Evolutionary conservation across 2,888 invertebrate species (phyloP).

Genomic region (Lymantria dispar): DNA sequence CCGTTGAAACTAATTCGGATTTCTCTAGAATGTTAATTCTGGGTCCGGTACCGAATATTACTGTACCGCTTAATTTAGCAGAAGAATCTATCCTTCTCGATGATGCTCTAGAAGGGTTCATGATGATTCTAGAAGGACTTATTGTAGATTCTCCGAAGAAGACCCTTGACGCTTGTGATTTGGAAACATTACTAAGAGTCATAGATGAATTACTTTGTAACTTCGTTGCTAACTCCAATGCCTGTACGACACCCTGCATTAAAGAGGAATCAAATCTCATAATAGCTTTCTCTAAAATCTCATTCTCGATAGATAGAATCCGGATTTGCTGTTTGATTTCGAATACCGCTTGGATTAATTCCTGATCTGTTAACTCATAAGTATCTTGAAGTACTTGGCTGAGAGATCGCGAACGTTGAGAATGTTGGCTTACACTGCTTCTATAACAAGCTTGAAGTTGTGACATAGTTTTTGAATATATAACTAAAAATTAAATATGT

Average conservation of each 20-base stretch:
- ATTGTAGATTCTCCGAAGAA: constrained; percentile 43
- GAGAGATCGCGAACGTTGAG: constrained; percentile 51
- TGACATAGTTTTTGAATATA: constrained; percentile 15
- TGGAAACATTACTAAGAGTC: constrained; percentile 49
- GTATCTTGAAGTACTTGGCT: constrained; percentile 49
- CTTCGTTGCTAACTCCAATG: constrained; percentile 61
- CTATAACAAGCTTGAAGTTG: constrained; percentile 22
- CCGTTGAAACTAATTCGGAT: constrained; percentile 72
- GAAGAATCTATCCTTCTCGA: constrained; percentile 61
- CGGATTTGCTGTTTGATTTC: constrained; percentile 54
- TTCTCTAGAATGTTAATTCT: constrained; percentile 78
- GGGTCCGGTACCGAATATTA: constrained; percentile 54
- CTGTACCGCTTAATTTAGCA: constrained; percentile 56
- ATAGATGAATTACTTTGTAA: constrained; percentile 50
- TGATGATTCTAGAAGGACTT: constrained; percentile 51
- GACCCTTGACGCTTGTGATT: constrained; percentile 53
- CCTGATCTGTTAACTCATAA: constrained; percentile 57
- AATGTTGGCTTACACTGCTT: constrained; percentile 54
- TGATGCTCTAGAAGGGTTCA: constrained; percentile 48
- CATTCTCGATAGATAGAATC: constrained; percentile 72
- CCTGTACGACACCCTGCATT: constrained; percentile 71
- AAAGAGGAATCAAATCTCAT: constrained; percentile 66
- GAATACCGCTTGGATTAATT: constrained; percentile 56
- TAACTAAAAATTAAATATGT: constrained; percentile 9
- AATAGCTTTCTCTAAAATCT: constrained; percentile 74